These are phyloP conservation scores for Taeniopygia guttata DNA, from an alignment of 2,797 vertebrate species.

Conservation along the genomic window DNA sequence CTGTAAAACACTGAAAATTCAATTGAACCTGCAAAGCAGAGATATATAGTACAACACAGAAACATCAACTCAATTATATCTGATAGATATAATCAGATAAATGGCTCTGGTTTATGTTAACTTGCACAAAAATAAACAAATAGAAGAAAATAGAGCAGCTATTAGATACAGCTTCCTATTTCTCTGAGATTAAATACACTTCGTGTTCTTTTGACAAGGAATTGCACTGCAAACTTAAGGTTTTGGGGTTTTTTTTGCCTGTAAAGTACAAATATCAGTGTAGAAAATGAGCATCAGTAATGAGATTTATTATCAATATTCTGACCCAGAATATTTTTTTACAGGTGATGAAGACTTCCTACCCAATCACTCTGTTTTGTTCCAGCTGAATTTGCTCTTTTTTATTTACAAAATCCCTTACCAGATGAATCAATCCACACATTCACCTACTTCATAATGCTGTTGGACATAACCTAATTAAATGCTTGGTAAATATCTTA, in stretches of 20 bases:
- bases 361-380: neutral
- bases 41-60: neutral
- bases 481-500: conserved; percentile 1
- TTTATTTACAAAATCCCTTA: neutral
- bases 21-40: neutral
- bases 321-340: neutral
- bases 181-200: neutral
- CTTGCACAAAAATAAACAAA: neutral
- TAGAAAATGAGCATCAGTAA: neutral
- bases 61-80: neutral
- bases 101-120: neutral
- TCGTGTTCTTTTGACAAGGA: neutral
- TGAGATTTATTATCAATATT: neutral
- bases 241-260: neutral
- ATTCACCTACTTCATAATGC: neutral
- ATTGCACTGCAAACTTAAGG: neutral
- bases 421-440: neutral
- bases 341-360: neutral
- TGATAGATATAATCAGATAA: neutral
- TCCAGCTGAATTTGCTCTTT: neutral
- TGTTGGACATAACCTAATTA: neutral
- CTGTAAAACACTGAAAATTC: neutral
- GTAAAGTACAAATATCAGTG: neutral
- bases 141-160: neutral
- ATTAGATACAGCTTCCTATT: neutral